Conservation (phyloP, 2,797 vertebrate species). For the Sebastes baramenuke region DNA sequence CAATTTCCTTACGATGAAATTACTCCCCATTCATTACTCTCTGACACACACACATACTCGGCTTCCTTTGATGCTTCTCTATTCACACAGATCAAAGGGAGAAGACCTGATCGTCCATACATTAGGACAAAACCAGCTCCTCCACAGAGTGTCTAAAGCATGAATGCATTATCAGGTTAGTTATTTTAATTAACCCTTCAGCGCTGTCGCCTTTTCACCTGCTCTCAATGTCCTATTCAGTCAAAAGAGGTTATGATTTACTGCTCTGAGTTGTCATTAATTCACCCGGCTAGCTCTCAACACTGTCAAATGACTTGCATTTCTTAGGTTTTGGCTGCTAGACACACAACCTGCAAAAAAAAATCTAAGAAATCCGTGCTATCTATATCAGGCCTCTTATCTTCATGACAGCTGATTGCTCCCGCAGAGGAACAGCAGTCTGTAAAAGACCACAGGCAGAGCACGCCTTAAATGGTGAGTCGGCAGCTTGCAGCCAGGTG, state of each 20-base stretch:
- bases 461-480: conserved; percentile 46
- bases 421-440: conserved; percentile 14
- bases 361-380: background rate
- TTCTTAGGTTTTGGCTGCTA: background rate
- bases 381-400: conserved; percentile 42
- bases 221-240: conserved; percentile 31
- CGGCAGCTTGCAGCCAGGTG: conserved; percentile 45
- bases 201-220: conserved; percentile 59
- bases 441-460: conserved; percentile 36
- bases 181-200: conserved; percentile 71
- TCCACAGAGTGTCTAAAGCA: conserved; percentile 32
- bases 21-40: conserved; percentile 49
- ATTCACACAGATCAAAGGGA: conserved; percentile 75
- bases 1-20: conserved; percentile 59
- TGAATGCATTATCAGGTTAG: conserved; percentile 47
- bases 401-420: conserved; percentile 50
- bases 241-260: conserved; percentile 30
- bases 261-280: background rate
- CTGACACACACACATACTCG: conserved; percentile 13
- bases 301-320: background rate
- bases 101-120: conserved; percentile 59
- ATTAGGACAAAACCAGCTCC: conserved; percentile 62
- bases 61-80: conserved; percentile 70
- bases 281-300: background rate
- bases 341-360: background rate